phyloP scores from a whole-genome alignment of 2,888 invertebrate genomes.

The Microctonus brassicae region DNA sequence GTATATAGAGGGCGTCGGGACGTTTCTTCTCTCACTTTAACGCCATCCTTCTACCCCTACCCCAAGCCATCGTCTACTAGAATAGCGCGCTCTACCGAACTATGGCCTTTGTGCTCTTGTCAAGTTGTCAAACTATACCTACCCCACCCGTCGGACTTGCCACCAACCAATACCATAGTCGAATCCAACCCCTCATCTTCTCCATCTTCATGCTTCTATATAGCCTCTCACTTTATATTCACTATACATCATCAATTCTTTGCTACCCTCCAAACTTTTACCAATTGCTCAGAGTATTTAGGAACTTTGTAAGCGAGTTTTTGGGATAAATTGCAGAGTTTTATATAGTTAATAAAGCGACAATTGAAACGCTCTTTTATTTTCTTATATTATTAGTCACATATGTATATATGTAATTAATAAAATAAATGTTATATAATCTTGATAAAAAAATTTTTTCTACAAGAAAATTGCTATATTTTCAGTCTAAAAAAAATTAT shows the following conservation, averaged over 20 bases:
- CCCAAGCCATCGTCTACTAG: slow-evolving; percentile 48
- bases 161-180: slow-evolving; percentile 62
- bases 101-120: slow-evolving; percentile 71
- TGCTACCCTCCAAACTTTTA: slow-evolving; percentile 1
- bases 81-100: slow-evolving; percentile 57
- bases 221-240: slow-evolving; percentile 39
- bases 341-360: neutral
- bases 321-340: neutral
- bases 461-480: no score
- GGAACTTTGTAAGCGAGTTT: neutral
- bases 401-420: neutral
- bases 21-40: slow-evolving; percentile 64
- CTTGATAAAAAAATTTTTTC: no score
- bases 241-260: slow-evolving; percentile 27
- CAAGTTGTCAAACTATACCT: slow-evolving; percentile 69
- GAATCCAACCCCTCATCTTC: slow-evolving; percentile 44
- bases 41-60: slow-evolving; percentile 44
- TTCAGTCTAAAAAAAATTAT: no score
- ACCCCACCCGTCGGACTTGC: slow-evolving; percentile 58
- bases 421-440: no score
- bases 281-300: slow-evolving; percentile 7
- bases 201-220: slow-evolving; percentile 38
- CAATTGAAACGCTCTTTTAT: neutral
- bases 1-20: slow-evolving; percentile 70
- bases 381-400: neutral